Base-by-base conservation (phyloP, 2,113 vertebrate genomes). In the Colossoma macropomum region DNA sequence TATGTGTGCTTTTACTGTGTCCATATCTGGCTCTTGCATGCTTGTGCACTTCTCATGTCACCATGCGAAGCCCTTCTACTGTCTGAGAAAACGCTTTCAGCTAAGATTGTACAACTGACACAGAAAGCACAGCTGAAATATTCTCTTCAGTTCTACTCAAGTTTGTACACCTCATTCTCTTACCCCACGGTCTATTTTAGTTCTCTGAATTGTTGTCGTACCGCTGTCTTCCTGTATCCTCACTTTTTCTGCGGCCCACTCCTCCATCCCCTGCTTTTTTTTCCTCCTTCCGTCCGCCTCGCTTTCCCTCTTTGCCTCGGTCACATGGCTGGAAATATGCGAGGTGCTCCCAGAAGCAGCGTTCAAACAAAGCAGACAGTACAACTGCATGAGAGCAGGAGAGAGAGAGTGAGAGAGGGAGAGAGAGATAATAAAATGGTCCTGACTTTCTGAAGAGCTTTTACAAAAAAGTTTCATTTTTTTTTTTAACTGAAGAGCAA, bases 291-390 rank as follows among this genome's bases (percentile, higher is more conserved):
- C 81, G 41, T 56, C 70, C 34, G 25, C 54, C 60, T 30, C 68
- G 25, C 68, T 21, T 74, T 41, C 25, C 13, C 7, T 62, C 13
- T 54, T 9, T 81, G 6, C 38, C 17, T 80, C 45, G 79, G 78
- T 89, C 86, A 89, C 90, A 89, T 91, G 88, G 77, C 83, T 86
- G 81, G 72, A 88, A 89, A 91, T 85, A 91, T 90, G 87, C 79
- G 30, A 75, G 52, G 62, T 50, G 45, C 74, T 84, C 28, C 56
- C 75, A 25, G 74, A 86, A 77, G 84, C 71, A 65, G 59, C 54
- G 41, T 52, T 85, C 48, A 56, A 68, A 19, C 28, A 27, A 41
- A 30, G 76, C 23, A 79, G 48, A 45, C 75, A 56, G 82, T 60
- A 38, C 30, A 6, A 81, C 56, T 12, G 32, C 12, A 81, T 48